Evolutionary conservation across 1,140 invertebrate genomes (phyloP).

Genomic region (Sycophaga agraensis): DNA sequence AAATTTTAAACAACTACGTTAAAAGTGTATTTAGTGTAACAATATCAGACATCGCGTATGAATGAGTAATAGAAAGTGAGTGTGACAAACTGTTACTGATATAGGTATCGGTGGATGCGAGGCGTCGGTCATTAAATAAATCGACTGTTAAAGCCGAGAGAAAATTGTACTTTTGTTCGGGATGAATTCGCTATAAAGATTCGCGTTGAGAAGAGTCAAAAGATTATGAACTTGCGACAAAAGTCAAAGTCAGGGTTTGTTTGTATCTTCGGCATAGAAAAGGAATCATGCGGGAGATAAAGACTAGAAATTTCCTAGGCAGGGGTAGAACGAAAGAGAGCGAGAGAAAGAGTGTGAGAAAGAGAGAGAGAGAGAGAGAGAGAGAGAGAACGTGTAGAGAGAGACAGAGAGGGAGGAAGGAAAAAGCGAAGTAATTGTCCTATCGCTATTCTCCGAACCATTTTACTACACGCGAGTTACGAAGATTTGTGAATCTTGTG

Average conservation of each 20-base stretch:
- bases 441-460: background rate
- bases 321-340: no score
- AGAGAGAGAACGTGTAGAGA: background rate
- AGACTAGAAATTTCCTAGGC: no score
- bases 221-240: background rate
- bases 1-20: background rate
- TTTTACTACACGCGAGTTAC: background rate
- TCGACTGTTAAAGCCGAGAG: background rate
- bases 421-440: background rate
- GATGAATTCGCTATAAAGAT: background rate
- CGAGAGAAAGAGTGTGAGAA: no score
- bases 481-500: slow-evolving; percentile 2
- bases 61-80: slow-evolving; percentile 8
- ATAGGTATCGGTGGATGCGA: background rate
- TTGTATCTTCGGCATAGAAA: background rate
- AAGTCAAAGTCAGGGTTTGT: background rate
- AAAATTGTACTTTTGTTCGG: background rate
- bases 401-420: no score
- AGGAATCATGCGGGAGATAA: background rate
- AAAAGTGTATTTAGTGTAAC: background rate
- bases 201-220: background rate
- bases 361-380: background rate
- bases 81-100: background rate
- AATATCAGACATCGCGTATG: background rate
- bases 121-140: background rate